Percentiles rank a stretch among this genome's conserved stretches.
Evolutionary conservation across 2,888 invertebrate species (phyloP).

Genomic region (Sphaerophoria rueppellii): DNA sequence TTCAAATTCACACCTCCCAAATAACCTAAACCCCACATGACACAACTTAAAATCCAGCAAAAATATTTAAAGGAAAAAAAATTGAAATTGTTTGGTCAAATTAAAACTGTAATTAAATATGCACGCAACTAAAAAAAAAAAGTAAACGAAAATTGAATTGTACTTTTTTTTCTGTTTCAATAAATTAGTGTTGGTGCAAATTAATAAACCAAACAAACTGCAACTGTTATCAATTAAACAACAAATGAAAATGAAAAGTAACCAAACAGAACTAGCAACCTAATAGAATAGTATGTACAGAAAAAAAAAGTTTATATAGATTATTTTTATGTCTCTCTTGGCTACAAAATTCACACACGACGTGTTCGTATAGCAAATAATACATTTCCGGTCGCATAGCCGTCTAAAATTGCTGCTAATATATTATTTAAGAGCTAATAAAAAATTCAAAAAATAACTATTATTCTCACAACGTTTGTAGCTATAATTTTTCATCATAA

Average conservation of each 20-base stretch:
- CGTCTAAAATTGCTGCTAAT: conserved; percentile 30
- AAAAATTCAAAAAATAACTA: conserved; percentile 4
- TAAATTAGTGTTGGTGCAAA: conserved; percentile 55
- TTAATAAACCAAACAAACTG: conserved; percentile 67
- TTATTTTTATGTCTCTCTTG: conserved; percentile 13
- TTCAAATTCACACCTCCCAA: not conserved
- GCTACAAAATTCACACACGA: conserved; percentile 52
- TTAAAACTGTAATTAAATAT: conserved; percentile 26
- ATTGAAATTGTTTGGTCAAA: conserved; percentile 27
- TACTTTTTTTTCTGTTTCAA: not conserved
- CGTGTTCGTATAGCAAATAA: conserved; percentile 49
- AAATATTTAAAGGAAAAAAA: conserved; percentile 40
- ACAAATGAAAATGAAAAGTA: not conserved
- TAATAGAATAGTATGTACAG: conserved; percentile 22
- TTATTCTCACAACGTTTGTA: conserved; percentile 18
- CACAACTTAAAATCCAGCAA: conserved; percentile 21
- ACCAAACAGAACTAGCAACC: conserved; percentile 13
- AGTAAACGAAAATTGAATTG: not conserved
- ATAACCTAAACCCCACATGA: not conserved
- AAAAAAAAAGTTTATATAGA: not conserved
- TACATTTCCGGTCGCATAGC: conserved; percentile 25
- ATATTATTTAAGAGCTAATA: conserved; percentile 10
- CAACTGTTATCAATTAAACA: conserved; percentile 55
- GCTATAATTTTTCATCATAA: not conserved
- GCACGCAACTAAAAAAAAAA: conserved; percentile 17